Evolutionary conservation across 2,113 vertebrate species (phyloP).

Genomic region (Benthochromis sp.): DNA sequence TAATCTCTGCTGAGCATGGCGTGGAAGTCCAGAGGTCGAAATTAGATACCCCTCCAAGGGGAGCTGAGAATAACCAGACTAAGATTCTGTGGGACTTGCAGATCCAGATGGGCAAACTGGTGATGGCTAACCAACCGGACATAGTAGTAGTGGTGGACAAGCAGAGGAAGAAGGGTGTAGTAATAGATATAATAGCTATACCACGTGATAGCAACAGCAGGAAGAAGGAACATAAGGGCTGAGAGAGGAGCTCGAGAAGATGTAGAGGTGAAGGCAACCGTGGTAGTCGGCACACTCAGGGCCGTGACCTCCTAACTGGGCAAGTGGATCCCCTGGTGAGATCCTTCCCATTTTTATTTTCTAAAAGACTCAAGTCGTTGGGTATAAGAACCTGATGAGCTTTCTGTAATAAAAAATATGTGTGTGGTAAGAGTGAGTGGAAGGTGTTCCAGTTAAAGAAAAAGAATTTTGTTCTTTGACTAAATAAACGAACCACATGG

Average conservation of each 20-base stretch:
- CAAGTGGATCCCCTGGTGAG: not conserved
- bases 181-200: not conserved
- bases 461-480: not conserved
- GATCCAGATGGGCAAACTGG: not conserved
- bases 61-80: not conserved
- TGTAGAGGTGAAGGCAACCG: not conserved
- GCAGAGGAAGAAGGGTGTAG: not conserved
- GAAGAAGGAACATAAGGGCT: not conserved
- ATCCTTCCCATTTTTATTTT: not conserved
- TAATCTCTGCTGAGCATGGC: fast-evolving
- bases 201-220: not conserved
- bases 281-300: not conserved
- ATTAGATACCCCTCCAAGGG: not conserved
- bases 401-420: not conserved
- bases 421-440: not conserved
- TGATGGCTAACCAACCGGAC: not conserved
- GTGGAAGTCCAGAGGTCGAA: not conserved
- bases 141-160: not conserved
- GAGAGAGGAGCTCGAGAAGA: not conserved
- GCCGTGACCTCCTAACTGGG: not conserved
- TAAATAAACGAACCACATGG: not conserved
- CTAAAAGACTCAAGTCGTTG: not conserved
- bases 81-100: fast-evolving
- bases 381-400: not conserved
- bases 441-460: not conserved